phyloP scores from a whole-genome alignment of 2,797 vertebrate species.

The Acridotheres tristis region DNA sequence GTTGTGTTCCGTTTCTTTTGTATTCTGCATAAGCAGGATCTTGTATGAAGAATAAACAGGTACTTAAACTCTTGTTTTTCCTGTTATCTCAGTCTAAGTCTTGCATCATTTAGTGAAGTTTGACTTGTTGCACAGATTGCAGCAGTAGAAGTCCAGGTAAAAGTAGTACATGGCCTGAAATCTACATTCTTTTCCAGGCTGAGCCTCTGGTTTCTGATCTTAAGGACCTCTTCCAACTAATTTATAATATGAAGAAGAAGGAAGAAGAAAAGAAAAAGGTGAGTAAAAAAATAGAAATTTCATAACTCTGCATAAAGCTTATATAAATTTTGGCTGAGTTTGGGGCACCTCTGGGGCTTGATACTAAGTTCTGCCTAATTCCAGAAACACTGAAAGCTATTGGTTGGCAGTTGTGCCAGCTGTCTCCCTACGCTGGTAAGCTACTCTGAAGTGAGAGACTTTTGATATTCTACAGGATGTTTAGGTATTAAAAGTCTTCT shows the following conservation, averaged over 20 bases:
- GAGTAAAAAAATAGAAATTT: not conserved
- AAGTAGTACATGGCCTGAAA: not conserved
- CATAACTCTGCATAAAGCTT: not conserved
- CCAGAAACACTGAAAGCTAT: not conserved
- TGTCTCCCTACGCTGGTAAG: not conserved
- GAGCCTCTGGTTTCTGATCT: slow-evolving; percentile 93
- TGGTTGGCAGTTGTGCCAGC: not conserved
- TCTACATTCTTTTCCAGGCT: slow-evolving; percentile 77
- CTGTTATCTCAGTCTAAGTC: not conserved
- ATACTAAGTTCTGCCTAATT: not conserved
- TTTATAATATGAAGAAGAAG: slow-evolving; percentile 93
- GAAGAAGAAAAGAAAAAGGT: slow-evolving; percentile 85
- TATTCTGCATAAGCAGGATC: not conserved
- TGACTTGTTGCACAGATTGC: not conserved
- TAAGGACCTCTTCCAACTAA: slow-evolving; percentile 96
- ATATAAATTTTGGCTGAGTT: not conserved
- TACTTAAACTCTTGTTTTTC: not conserved
- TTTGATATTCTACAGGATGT: not conserved
- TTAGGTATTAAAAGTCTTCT: slow-evolving; percentile 9
- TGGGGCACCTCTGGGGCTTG: not conserved
- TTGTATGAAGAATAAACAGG: not conserved
- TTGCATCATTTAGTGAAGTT: not conserved
- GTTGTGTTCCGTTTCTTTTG: not conserved
- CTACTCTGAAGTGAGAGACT: not conserved
- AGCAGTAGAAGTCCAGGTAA: not conserved